Evolutionary conservation across 92 coral and sea anemone species (phyloP).

Genomic region (Epizoanthus illoricatus): DNA sequence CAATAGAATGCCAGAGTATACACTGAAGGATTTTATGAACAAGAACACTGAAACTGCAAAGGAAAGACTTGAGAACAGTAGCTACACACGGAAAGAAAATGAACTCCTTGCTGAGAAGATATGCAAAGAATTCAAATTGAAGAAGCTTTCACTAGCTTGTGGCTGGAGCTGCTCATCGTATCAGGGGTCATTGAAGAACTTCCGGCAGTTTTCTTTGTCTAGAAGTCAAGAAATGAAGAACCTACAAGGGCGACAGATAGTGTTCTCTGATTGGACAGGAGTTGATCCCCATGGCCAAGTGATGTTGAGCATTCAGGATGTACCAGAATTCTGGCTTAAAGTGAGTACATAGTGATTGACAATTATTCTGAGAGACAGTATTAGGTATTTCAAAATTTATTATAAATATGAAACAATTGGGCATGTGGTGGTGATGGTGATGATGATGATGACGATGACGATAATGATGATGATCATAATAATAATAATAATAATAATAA

Average conservation of each 20-base stretch:
- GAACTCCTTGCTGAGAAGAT: constrained; percentile 59
- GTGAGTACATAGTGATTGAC: constrained; percentile 44
- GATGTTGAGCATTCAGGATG: constrained; percentile 74
- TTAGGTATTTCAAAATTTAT: too few relatives aligned
- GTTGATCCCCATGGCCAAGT: constrained; percentile 76
- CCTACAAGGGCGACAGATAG: constrained; percentile 62
- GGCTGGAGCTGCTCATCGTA: constrained; percentile 71
- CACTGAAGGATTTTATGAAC: constrained; percentile 53
- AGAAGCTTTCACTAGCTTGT: constrained; percentile 45
- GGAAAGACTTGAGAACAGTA: constrained; percentile 59
- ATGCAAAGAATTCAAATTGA: constrained; percentile 59
- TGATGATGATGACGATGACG: too few relatives aligned
- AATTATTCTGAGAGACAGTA: too few relatives aligned
- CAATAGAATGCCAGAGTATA: constrained; percentile 43
- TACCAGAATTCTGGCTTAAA: constrained; percentile 83
- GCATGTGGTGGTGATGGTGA: too few relatives aligned
- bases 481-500: too few relatives aligned
- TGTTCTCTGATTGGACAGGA: constrained; percentile 84
- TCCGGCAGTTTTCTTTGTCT: constrained; percentile 56
- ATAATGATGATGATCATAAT: too few relatives aligned
- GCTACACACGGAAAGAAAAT: constrained; percentile 44
- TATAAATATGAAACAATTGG: too few relatives aligned
- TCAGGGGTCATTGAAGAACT: constrained; percentile 72
- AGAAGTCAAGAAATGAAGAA: constrained; percentile 59
- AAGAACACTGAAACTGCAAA: constrained; percentile 55